Conservation (phyloP, 2,113 vertebrate species). For the Solea solea region DNA sequence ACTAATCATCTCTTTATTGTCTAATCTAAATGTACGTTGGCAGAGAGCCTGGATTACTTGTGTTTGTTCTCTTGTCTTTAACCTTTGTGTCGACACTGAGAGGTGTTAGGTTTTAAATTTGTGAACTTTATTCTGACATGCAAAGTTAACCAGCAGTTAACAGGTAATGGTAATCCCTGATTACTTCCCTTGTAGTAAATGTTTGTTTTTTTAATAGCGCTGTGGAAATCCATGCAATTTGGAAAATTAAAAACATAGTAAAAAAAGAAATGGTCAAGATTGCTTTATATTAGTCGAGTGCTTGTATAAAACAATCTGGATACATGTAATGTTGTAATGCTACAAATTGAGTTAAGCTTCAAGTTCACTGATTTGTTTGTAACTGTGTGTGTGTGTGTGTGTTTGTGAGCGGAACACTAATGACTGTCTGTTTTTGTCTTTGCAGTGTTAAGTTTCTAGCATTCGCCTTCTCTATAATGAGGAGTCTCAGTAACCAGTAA, state of each 20-base stretch:
- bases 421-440: constrained; percentile 76
- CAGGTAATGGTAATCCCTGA: constrained; percentile 74
- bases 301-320: constrained; percentile 34
- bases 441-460: constrained; percentile 88
- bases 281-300: constrained; percentile 39
- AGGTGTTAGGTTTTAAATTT: constrained; percentile 21
- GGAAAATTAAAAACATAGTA: constrained; percentile 16
- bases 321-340: constrained; percentile 10
- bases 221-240: constrained; percentile 24
- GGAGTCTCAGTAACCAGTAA: constrained; percentile 77
- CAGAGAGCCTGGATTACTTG: too few species aligned
- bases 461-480: constrained; percentile 79
- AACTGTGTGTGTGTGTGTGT: too few species aligned
- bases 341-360: constrained; percentile 1
- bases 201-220: constrained; percentile 7
- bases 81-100: too few species aligned
- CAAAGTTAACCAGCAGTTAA: constrained; percentile 73
- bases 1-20: neutral
- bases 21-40: neutral
- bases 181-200: constrained; percentile 57
- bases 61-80: too few species aligned
- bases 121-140: constrained; percentile 70
- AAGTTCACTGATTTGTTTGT: constrained; percentile 22
- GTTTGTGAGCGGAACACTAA: constrained; percentile 54
- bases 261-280: constrained; percentile 6